phyloP scores from a whole-genome alignment of 92 coral and sea anemone species.

The Palythoa heliodiscus region DNA sequence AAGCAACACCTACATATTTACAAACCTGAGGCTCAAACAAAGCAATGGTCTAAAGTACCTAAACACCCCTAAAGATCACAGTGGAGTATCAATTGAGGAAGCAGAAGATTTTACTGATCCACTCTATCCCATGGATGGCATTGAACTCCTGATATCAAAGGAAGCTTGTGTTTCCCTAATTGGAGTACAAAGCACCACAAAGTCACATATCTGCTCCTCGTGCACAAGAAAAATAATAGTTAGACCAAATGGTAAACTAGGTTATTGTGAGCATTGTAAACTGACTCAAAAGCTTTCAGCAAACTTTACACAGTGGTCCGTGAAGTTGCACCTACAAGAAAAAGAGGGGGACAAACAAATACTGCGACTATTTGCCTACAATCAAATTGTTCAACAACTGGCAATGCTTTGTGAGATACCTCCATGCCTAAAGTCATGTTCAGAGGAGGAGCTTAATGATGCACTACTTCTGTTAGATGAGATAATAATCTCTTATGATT shows the following conservation, averaged over 20 bases:
- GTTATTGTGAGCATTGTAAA: slow-evolving; percentile 6
- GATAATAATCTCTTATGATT: slow-evolving; percentile 14
- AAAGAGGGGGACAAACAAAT: slow-evolving; percentile 18
- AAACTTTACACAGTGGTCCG: slow-evolving; percentile 12
- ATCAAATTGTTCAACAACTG: slow-evolving; percentile 29
- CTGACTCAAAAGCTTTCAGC: neutral
- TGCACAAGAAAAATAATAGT: slow-evolving; percentile 3
- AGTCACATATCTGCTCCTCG: slow-evolving; percentile 18
- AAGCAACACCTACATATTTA: slow-evolving; percentile 38
- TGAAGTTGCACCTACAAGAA: slow-evolving; percentile 15
- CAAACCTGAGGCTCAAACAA: slow-evolving; percentile 28
- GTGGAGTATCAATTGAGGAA: slow-evolving; percentile 21
- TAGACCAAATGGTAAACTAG: slow-evolving; percentile 33
- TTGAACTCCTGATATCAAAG: slow-evolving; percentile 26
- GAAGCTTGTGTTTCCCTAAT: slow-evolving; percentile 14
- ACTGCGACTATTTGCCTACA: slow-evolving; percentile 28
- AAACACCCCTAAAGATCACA: slow-evolving; percentile 39
- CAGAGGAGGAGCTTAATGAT: slow-evolving; percentile 13
- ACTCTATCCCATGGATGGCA: slow-evolving; percentile 17
- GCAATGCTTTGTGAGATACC: neutral
- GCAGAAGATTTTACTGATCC: slow-evolving; percentile 28
- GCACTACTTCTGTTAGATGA: slow-evolving; percentile 11
- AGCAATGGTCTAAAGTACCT: slow-evolving; percentile 7
- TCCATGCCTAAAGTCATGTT: slow-evolving; percentile 23
- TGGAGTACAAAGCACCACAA: slow-evolving; percentile 25